phyloP scores from a whole-genome alignment of 1,140 invertebrate genomes.

The Hermetia illucens region DNA sequence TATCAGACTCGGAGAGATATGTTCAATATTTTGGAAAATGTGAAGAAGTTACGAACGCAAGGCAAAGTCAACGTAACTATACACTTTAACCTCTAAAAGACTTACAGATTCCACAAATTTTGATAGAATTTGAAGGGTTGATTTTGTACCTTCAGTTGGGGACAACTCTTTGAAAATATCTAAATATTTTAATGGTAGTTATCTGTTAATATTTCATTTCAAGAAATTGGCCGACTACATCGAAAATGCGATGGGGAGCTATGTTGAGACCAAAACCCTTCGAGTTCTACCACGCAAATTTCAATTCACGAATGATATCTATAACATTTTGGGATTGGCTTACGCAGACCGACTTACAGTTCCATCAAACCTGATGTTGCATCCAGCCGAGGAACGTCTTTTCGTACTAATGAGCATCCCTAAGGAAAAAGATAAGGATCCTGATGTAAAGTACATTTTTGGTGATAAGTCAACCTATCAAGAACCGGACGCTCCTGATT shows the following conservation, averaged over 20 bases:
- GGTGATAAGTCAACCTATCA: constrained; percentile 16
- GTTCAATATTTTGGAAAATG: constrained; percentile 15
- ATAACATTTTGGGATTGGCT: constrained; percentile 20
- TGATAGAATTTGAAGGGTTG: too few relatives aligned
- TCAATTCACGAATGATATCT: constrained; percentile 25
- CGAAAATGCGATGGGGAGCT: constrained; percentile 19
- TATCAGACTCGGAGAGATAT: constrained; percentile 23
- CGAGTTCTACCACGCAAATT: constrained; percentile 24
- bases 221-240: constrained; percentile 18
- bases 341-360: constrained; percentile 12
- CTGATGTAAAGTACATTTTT: constrained; percentile 12
- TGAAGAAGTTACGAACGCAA: constrained; percentile 10
- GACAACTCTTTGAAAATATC: too few relatives aligned
- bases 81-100: background rate
- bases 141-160: too few relatives aligned
- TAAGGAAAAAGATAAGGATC: constrained; percentile 10
- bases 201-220: background rate
- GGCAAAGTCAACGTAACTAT: constrained; percentile 12
- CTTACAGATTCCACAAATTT: background rate
- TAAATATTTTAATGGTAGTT: background rate
- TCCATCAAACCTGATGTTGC: constrained; percentile 9
- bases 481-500: constrained; percentile 9
- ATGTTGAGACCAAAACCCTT: constrained; percentile 18
- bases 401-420: constrained; percentile 8
- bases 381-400: constrained; percentile 11